A percentile compares a stretch with the other conserved stretches of the same genome.
Conservation (phyloP, 2,113 vertebrate genomes). For the Burhinus bistriatus region DNA sequence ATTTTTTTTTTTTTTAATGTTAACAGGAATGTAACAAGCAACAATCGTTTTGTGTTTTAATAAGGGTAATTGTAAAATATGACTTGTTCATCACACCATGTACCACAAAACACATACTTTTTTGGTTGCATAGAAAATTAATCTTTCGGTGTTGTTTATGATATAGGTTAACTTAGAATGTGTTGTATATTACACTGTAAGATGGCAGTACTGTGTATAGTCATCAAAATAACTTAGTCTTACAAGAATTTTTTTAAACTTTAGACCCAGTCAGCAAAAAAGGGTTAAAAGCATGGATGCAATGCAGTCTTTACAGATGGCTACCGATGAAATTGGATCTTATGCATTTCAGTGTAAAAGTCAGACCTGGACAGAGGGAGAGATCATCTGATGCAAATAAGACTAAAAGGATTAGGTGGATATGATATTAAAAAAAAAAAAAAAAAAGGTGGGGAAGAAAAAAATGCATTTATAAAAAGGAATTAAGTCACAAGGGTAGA, state of each 20-base stretch:
- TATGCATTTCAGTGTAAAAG: not conserved
- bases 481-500: not conserved
- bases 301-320: not conserved
- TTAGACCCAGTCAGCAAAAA: not conserved
- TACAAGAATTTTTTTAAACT: not conserved
- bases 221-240: not conserved
- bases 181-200: not conserved
- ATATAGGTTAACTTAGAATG: not conserved
- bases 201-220: not conserved
- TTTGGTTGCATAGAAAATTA: not conserved
- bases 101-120: not conserved
- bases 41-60: not conserved
- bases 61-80: not conserved
- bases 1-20: not conserved
- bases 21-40: not conserved
- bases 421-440: not conserved
- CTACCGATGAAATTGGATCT: not conserved
- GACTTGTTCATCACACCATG: not conserved
- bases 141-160: not conserved
- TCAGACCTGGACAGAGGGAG: not conserved
- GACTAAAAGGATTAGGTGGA: not conserved
- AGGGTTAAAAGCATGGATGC: not conserved
- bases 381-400: not conserved
- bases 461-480: not conserved
- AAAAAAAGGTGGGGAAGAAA: fast-evolving